A percentile compares a stretch with the other conserved stretches of the same genome.
phyloP scores from a whole-genome alignment of 2,113 vertebrate genomes.

The Hippocampus guttulatus region DNA sequence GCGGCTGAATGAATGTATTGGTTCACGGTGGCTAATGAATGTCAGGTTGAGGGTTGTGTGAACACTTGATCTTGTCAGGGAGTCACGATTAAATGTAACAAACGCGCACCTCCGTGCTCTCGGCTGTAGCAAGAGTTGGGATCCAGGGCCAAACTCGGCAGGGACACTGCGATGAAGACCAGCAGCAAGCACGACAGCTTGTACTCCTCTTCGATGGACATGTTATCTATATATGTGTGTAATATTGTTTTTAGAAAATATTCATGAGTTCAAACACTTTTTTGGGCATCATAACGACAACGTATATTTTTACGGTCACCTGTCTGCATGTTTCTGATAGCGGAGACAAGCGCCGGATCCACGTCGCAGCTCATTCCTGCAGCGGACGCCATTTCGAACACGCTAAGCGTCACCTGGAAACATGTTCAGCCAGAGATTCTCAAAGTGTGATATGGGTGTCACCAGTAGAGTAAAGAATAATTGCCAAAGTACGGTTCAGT shows the following conservation, averaged over 20 bases:
- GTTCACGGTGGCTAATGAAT: conserved; percentile 12
- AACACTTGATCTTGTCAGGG: conserved; percentile 33
- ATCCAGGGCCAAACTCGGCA: conserved; percentile 81
- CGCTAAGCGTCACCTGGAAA: conserved; percentile 77
- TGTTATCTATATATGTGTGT: conserved; percentile 67
- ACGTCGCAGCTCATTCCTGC: conserved; percentile 83
- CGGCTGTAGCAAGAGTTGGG: conserved; percentile 76
- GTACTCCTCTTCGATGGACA: conserved; percentile 83
- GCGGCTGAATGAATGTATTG: not conserved
- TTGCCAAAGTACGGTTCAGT: not conserved
- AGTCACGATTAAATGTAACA: conserved; percentile 25
- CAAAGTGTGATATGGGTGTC: not conserved
- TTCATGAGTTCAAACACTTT: not conserved
- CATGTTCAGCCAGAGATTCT: not conserved
- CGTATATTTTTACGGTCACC: conserved; percentile 61
- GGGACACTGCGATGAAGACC: conserved; percentile 83
- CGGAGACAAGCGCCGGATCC: conserved; percentile 80
- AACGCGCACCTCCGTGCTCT: conserved; percentile 79
- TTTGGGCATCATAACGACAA: not conserved
- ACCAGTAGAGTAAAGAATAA: not conserved
- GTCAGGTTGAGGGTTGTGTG: conserved; percentile 15
- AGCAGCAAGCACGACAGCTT: conserved; percentile 84
- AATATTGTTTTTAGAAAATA: not conserved
- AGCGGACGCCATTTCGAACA: conserved; percentile 85
- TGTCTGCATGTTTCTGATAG: conserved; percentile 75